Evolutionary conservation across 2,797 vertebrate genomes (phyloP), one percentile per base, ranked within the genome.

Genomic region (Adelosebastes latens): DNA sequence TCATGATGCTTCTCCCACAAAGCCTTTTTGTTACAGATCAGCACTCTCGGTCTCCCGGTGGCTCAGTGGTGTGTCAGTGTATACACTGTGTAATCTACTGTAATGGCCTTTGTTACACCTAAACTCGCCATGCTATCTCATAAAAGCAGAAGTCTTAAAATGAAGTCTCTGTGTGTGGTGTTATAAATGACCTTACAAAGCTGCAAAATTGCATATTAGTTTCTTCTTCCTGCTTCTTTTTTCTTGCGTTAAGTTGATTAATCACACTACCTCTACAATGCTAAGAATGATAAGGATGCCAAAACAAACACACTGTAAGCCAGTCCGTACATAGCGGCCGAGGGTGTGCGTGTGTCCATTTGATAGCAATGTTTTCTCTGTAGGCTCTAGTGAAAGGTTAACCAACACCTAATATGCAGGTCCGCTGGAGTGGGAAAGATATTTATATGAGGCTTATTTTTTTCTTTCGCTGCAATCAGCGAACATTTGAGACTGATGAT

Each of bases 311-410:
- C 34, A 24, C 52, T 55, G 29, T 29, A n/a, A 82, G 68, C 69
- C 58, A 42, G 49, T 22, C 13, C 4, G 12, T 53, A 25, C 52
- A 68, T 34, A 34, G 13, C 36, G 42, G 52, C 61, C 74, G 60
- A 61, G 34, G 52, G 70, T 75, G 73, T 82, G 68, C 70, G 69
- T 84, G 82, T 77, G 79, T 81, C 42, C 34, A 59, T 79, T 74
- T 73, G 76, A 61, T 73, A 55, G 59, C 60, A 22, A 55, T 67
- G 79, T 93, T 90, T 84, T 85, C 82, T 76, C 60, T 77, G 82
- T 79, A 74, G 71, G 76, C 71, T 83, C 55, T 29, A 65, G 87
- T 77, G 52, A 84, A 92, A 90, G 77, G 61, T 91, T 92, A 90
- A 88, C 86, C 77, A 75, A 53, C 75, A 81, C 62, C 53, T 72